These are phyloP conservation scores for Spatulosminthurus flaviceps DNA, from an alignment of 2,888 invertebrate genomes.

Conservation along the genomic window DNA sequence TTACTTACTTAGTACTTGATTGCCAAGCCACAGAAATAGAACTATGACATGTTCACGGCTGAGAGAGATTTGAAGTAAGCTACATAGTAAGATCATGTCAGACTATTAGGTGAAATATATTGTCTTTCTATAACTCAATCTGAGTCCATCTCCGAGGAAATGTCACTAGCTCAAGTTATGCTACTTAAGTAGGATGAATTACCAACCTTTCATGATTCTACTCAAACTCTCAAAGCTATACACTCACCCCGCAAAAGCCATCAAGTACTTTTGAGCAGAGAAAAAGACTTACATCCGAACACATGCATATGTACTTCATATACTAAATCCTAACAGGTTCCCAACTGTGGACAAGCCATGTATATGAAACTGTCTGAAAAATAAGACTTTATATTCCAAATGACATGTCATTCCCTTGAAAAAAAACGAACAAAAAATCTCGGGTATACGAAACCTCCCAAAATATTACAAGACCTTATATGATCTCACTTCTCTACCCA, in stretches of 20 bases:
- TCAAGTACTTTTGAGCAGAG: background rate
- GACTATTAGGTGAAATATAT: conserved; percentile 26
- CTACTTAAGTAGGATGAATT: conserved; percentile 18
- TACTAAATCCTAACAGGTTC: too few relatives aligned
- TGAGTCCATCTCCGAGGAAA: conserved; percentile 6
- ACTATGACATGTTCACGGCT: background rate
- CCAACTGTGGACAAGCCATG: too few relatives aligned
- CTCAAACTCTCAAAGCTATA: background rate
- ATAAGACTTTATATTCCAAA: background rate
- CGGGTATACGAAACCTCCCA: background rate
- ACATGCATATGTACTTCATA: background rate
- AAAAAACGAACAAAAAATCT: background rate
- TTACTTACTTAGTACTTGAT: background rate
- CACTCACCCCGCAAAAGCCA: background rate
- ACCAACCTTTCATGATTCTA: background rate
- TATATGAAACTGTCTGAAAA: background rate
- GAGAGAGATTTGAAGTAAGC: background rate
- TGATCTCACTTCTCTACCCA: too few relatives aligned
- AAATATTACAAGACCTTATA: background rate
- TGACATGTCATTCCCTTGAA: background rate
- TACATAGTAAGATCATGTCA: conserved; percentile 11
- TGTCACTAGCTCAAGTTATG: conserved; percentile 9
- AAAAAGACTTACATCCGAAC: background rate
- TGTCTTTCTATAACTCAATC: conserved; percentile 27
- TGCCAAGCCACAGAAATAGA: conserved; percentile 26